Conservation (phyloP, 2,797 vertebrate genomes). For the Chromis chromis region DNA sequence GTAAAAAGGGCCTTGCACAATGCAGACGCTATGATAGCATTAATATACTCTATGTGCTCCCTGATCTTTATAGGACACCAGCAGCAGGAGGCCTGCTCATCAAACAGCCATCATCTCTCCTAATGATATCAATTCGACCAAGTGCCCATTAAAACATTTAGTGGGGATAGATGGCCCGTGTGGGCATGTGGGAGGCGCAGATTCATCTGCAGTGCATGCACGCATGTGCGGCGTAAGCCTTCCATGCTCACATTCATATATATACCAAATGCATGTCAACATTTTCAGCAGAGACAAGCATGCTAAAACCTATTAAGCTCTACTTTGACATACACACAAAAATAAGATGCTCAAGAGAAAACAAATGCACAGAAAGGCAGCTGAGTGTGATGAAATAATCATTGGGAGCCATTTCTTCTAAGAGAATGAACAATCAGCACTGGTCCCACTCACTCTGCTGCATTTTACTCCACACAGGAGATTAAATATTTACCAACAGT, state of each 20-base stretch:
- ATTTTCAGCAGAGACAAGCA: slow-evolving; percentile 9
- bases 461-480: slow-evolving; percentile 59
- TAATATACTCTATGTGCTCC: slow-evolving; percentile 38
- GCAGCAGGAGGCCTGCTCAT: slow-evolving; percentile 72
- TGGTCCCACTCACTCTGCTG: slow-evolving; percentile 72
- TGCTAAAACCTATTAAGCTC: slow-evolving; percentile 50
- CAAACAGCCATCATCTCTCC: slow-evolving; percentile 74
- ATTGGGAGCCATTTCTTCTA: slow-evolving; percentile 80
- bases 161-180: slow-evolving; percentile 47
- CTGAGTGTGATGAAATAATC: slow-evolving; percentile 81
- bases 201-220: slow-evolving; percentile 46
- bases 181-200: slow-evolving; percentile 40
- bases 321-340: slow-evolving; percentile 43
- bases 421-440: slow-evolving; percentile 82
- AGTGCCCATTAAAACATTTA: slow-evolving; percentile 76
- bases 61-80: slow-evolving; percentile 59
- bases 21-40: slow-evolving; percentile 37
- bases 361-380: slow-evolving; percentile 54
- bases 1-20: slow-evolving; percentile 36
- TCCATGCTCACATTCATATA: not conserved
- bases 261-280: not conserved
- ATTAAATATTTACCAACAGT: slow-evolving; percentile 82
- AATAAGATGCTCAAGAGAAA: slow-evolving; percentile 47
- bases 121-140: slow-evolving; percentile 73
- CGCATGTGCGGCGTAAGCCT: not conserved